A percentile compares a stretch with the other conserved stretches of the same genome.
Evolutionary conservation across 2,888 invertebrate genomes (phyloP).

Genomic region (Melieria crassipennis): DNA sequence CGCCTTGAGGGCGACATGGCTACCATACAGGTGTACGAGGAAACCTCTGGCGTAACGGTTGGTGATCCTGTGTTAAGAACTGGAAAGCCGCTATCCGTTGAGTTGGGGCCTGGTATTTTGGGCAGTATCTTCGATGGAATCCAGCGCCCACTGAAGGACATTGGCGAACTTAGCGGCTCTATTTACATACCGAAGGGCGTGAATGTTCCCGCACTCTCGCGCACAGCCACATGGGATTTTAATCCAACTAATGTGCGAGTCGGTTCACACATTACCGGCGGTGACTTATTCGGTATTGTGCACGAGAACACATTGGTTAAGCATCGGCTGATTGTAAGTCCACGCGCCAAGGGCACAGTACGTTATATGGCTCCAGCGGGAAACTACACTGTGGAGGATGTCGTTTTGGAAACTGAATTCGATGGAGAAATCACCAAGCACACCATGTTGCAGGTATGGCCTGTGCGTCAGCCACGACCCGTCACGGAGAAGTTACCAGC

Average conservation of each 20-base stretch:
- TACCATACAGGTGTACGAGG: constrained; percentile 96
- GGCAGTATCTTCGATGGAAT: constrained; percentile 99
- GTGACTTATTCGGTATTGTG: constrained; percentile 93
- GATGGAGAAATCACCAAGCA: constrained; percentile 90
- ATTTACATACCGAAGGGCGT: constrained; percentile 99
- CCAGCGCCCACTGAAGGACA: constrained; percentile 95
- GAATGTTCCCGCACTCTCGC: constrained; percentile 87
- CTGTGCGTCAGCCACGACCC: constrained; percentile 95
- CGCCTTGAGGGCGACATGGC: constrained; percentile 98
- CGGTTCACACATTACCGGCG: constrained; percentile 96
- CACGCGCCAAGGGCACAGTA: constrained; percentile 92
- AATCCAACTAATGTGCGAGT: constrained; percentile 81
- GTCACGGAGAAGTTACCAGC: constrained; percentile 96
- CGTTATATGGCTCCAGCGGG: constrained; percentile 92
- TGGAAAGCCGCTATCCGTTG: constrained; percentile 97
- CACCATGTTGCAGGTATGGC: constrained; percentile 98
- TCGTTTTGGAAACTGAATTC: constrained; percentile 95
- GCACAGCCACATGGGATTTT: constrained; percentile 88
- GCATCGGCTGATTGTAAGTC: constrained; percentile 93
- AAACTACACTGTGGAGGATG: constrained; percentile 90
- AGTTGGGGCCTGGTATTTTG: constrained; percentile 97
- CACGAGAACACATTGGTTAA: constrained; percentile 96
- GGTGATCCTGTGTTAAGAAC: constrained; percentile 98
- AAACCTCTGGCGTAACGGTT: constrained; percentile 96
- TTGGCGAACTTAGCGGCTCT: constrained; percentile 87